phyloP scores from a whole-genome alignment of 2,113 vertebrate species.

The Coturnix japonica region DNA sequence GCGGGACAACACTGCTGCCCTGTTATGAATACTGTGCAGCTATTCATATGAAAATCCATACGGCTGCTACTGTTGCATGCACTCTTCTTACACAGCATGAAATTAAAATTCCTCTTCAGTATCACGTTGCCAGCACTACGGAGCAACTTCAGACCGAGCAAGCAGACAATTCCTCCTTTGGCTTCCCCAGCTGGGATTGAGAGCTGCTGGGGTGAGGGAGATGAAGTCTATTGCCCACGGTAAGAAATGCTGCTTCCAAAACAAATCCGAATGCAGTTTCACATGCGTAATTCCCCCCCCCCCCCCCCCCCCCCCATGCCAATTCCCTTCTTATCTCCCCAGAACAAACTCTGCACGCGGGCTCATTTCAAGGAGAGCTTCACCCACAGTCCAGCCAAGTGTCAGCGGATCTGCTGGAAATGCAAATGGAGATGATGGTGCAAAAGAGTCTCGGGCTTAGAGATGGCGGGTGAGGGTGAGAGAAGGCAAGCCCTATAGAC shows the following conservation, averaged over 20 bases:
- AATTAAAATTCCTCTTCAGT: constrained; percentile 74
- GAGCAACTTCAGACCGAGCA: constrained; percentile 54
- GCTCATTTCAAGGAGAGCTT: constrained; percentile 66
- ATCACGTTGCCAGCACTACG: constrained; percentile 51
- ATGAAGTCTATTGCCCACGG: constrained; percentile 54
- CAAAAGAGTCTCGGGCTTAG: constrained; percentile 5
- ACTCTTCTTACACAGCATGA: constrained; percentile 70
- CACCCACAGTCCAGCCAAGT: constrained; percentile 63
- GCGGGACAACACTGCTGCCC: constrained; percentile 55
- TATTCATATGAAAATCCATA: constrained; percentile 73
- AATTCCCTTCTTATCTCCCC: constrained; percentile 64
- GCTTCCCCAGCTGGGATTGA: constrained; percentile 36
- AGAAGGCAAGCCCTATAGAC: no score
- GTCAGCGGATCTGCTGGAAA: constrained; percentile 62
- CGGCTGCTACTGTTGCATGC: constrained; percentile 65
- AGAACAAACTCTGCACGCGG: constrained; percentile 65
- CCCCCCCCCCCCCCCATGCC: not conserved
- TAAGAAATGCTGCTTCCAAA: constrained; percentile 62
- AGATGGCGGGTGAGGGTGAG: not conserved
- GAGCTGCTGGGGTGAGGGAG: constrained; percentile 55
- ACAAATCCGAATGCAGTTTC: constrained; percentile 62
- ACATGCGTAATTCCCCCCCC: constrained; percentile 36
- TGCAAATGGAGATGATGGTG: constrained; percentile 56
- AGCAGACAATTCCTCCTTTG: constrained; percentile 69
- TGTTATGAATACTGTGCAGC: constrained; percentile 46